Base-by-base conservation (phyloP, 2,888 invertebrate genomes). In the Pemphredon lugubris region DNA sequence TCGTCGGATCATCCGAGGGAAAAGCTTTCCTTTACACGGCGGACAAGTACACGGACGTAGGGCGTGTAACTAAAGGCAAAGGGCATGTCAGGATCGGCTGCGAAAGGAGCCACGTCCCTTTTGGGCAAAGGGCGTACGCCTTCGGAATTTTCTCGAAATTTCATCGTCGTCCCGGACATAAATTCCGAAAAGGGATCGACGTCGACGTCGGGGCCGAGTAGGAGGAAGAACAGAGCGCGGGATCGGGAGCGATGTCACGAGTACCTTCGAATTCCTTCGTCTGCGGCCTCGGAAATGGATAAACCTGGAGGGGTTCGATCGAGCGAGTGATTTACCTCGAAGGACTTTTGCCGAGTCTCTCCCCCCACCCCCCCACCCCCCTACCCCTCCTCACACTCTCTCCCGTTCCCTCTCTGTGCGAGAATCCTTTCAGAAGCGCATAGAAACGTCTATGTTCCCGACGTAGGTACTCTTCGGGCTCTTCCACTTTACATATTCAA, bases 321-420 rank as follows among this genome's bases (percentile, higher is more conserved):
- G 67, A 65, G 68, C 72, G 68, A 75, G 75, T 75, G 81, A 81
- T 79, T 81, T 79, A 74, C 76, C 66, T 45, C 71, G 59, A 71
- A 60, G 69, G 63, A 75, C 75, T 58, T 70, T 60, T 63, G 65
- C 59, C 3, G 26, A 26, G 4, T 26, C 26, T 26, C 26, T 26
- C 26, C 7, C 7, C 7, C 26, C 7, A 39, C 6, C 45, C n/a
- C n/a, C 40, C 20, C n/a, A 5, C 2, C 18, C 11, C n/a, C 11
- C 34, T 34, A n/a, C n/a, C n/a, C n/a, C n/a, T n/a, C n/a, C n/a
- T n/a, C n/a, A n/a, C n/a, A n/a, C 7, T 26, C 26, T 26, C 45
- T n/a, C 45, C n/a, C n/a, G 23, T 23, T 16, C 13, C 2, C 18
- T 34, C n/a, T 34, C 34, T 34, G n/a, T 34, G 4, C 6, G 54